phyloP scores from a whole-genome alignment of 2,113 vertebrate species.

The Psilopsiagon aymara region DNA sequence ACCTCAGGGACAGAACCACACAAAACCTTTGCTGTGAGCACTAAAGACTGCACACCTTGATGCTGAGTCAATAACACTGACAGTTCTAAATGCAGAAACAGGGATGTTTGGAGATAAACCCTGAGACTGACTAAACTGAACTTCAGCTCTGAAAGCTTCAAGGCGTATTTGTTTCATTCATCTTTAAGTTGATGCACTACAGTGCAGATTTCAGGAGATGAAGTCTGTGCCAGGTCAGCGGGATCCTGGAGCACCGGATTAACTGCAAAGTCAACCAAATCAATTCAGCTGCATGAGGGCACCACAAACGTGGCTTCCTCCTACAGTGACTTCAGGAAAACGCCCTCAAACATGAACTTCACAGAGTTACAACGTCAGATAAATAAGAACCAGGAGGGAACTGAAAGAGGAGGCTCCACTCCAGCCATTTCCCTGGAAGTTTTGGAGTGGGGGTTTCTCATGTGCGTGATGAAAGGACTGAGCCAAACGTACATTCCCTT shows the following conservation, averaged over 20 bases:
- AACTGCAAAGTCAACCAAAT: neutral
- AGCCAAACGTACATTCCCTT: neutral
- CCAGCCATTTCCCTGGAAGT: neutral
- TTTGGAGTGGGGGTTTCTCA: neutral
- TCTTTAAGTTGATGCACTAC: neutral
- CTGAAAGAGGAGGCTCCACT: neutral
- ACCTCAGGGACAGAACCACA: neutral
- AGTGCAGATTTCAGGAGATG: neutral
- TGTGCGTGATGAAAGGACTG: neutral
- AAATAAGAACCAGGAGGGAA: neutral
- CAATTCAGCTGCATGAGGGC: neutral
- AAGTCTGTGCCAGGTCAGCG: neutral
- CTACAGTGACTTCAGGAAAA: neutral
- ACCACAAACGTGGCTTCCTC: neutral
- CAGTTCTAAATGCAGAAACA: neutral
- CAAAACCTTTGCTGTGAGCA: neutral
- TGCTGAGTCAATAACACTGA: neutral
- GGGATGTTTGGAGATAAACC: neutral
- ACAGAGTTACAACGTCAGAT: neutral
- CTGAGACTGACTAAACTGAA: neutral
- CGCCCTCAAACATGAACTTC: neutral
- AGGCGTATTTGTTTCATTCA: neutral
- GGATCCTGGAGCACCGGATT: neutral
- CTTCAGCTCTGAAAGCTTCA: neutral
- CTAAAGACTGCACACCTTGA: neutral